Evolutionary conservation across 2,113 vertebrate species (phyloP), one percentile per base, ranked within the genome.

Genomic region (Irena cyanogastra): DNA sequence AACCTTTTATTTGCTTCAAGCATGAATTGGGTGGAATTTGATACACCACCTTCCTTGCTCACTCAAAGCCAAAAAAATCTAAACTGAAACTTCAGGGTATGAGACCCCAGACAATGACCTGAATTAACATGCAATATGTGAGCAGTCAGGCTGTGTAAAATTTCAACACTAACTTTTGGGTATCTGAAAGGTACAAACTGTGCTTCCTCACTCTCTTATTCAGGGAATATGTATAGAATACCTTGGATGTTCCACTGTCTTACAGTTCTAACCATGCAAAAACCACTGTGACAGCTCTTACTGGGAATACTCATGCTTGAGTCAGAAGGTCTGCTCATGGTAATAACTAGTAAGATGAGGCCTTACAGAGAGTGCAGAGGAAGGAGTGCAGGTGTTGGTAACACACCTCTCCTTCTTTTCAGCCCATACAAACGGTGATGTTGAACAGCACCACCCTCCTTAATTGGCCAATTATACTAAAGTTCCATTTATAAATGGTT

Each of bases 401-500:
- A 94, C 24, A 66, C 53, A 83, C 59, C 63, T 80, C 81, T 84
- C 66, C 66, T 56, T 50, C 71, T 59, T 86, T 92, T 65, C 79
- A 93, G 76, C 2, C 0, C 35, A 59, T 41, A 39, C 15, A 74
- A 42, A 63, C 2, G 35, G 68, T 78, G 54, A 66, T 35, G 28
- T 44, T 81, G 44, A 94, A 87, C 19, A 71, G 44, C 81, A 91
- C 24, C 54, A 85, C 60, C 50, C 47, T 76, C 63, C 76, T 83
- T 75, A 91, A 70, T 6, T 64, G 44, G 60, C 35, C 80, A 94
- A 6, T 87, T 81, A 90, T 18, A 79, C 37, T 65, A 16, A 74
- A 88, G 49, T 68, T 89, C 83, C 88, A 94, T 81, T 86, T 89
- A 95, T 66, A 92, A 93, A 90, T 16, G 31, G 49, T 87, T 92